Percentiles rank a stretch among this genome's conserved stretches.
Conservation (phyloP, 2,888 invertebrate species). For the Apodemia duryi region DNA sequence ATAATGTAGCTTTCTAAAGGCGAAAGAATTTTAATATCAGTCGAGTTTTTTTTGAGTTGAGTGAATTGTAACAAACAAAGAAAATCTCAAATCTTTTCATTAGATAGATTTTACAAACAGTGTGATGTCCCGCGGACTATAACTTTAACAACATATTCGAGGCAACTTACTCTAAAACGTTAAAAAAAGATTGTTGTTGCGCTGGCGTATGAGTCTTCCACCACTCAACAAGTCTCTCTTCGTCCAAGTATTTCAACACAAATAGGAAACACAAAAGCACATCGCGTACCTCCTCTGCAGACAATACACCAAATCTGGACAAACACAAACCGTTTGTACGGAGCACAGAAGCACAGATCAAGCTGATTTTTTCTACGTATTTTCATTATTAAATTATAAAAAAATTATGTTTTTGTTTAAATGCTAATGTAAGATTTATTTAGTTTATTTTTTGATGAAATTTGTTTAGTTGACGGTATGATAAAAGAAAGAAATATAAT, state of each 20-base stretch:
- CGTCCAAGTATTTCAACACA: conserved; percentile 93
- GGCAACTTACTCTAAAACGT: conserved; percentile 86
- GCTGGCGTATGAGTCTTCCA: conserved; percentile 91
- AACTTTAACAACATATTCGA: too few species aligned
- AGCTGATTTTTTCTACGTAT: background rate
- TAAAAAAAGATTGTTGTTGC: conserved; percentile 91
- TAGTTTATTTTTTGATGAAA: too few species aligned
- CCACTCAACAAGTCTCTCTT: conserved; percentile 93
- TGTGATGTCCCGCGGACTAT: too few species aligned
- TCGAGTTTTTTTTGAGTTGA: too few species aligned
- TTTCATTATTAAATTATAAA: background rate
- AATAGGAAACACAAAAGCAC: conserved; percentile 93
- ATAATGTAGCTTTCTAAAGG: too few species aligned
- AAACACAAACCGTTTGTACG: conserved; percentile 21
- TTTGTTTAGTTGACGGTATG: background rate
- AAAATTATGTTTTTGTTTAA: background rate
- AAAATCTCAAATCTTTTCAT: too few species aligned
- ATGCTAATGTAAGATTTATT: background rate
- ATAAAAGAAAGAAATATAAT: too few species aligned
- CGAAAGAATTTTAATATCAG: too few species aligned
- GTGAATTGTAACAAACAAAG: too few species aligned
- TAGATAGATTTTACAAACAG: too few species aligned
- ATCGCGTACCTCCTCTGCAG: conserved; percentile 90
- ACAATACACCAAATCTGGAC: conserved; percentile 74
- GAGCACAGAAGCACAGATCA: conserved; percentile 13